These are phyloP conservation scores for Athene noctua DNA, from an alignment of 2,113 vertebrate genomes.

Conservation along the genomic window DNA sequence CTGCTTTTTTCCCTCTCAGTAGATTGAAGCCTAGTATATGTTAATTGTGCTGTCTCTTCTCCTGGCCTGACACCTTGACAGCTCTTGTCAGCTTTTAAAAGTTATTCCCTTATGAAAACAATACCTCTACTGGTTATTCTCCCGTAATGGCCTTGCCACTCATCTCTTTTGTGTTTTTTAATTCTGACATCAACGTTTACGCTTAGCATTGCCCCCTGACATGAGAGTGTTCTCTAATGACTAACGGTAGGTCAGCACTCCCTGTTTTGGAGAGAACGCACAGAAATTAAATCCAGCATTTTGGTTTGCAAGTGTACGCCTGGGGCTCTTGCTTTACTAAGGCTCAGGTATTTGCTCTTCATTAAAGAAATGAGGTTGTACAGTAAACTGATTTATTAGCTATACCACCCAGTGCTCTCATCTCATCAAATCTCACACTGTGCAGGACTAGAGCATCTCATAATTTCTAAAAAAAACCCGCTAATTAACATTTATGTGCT, in stretches of 20 bases:
- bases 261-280: neutral
- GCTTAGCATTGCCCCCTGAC: neutral
- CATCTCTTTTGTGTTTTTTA: neutral
- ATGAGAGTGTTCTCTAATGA: neutral
- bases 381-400: constrained; percentile 37
- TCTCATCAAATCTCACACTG: constrained; percentile 31
- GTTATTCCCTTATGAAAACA: neutral
- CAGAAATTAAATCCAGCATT: neutral
- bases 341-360: constrained; percentile 5
- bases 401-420: constrained; percentile 4
- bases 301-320: neutral
- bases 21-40: constrained; percentile 38
- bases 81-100: constrained; percentile 51
- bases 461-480: neutral
- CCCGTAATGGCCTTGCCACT: constrained; percentile 14
- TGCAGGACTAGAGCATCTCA: neutral
- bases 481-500: constrained; percentile 41
- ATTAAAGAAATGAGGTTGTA: constrained; percentile 44
- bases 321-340: neutral
- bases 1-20: neutral
- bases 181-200: neutral
- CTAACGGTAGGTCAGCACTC: neutral
- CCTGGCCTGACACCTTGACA: constrained; percentile 55
- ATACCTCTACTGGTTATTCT: neutral
- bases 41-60: constrained; percentile 56